phyloP scores from a whole-genome alignment of 2,113 vertebrate genomes.

The Hystrix cristata region DNA sequence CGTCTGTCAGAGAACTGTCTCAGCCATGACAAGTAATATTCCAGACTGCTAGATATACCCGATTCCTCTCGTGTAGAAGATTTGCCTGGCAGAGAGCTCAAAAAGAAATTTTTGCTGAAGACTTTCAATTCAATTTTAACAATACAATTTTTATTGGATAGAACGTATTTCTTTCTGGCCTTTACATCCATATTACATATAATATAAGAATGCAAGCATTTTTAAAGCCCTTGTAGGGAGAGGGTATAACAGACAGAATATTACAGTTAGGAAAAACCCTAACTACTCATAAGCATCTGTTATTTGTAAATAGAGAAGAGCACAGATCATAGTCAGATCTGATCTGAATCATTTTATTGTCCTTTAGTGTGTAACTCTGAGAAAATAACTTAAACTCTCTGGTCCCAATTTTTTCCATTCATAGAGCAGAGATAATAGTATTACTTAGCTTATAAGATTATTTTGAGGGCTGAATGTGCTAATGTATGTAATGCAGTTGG shows the following conservation, averaged over 20 bases:
- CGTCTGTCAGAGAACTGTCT: conserved; percentile 50
- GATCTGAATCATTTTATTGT: background rate
- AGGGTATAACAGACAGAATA: background rate
- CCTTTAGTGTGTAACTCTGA: background rate
- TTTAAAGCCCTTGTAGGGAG: background rate
- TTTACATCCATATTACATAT: background rate
- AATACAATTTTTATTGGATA: background rate
- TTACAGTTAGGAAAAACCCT: background rate
- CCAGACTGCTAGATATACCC: background rate
- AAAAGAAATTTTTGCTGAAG: background rate
- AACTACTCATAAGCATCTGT: background rate
- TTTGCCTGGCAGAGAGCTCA: background rate
- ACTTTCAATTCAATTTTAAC: background rate
- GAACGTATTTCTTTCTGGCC: background rate
- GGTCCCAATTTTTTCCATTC: background rate
- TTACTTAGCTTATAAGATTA: background rate
- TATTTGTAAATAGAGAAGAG: background rate
- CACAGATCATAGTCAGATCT: background rate
- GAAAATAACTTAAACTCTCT: background rate
- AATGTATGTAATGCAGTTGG: background rate
- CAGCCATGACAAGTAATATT: conserved; percentile 68
- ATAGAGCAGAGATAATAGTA: background rate
- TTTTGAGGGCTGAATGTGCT: background rate
- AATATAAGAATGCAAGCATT: background rate
- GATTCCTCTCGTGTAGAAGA: background rate